Conservation (phyloP, 2,113 vertebrate species). For the Pipra filicauda region DNA sequence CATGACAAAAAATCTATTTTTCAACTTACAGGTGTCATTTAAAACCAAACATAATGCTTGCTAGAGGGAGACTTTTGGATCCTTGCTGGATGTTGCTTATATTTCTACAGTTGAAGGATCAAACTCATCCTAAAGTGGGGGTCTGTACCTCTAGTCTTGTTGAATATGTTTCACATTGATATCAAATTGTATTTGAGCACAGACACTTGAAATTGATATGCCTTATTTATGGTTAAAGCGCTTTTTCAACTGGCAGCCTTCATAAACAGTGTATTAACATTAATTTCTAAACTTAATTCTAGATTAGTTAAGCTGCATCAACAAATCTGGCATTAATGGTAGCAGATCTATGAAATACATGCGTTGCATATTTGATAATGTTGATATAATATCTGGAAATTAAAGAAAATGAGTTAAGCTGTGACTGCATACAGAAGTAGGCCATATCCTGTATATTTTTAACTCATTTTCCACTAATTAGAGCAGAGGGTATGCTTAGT, state of each 20-base stretch:
- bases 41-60: not conserved
- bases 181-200: not conserved
- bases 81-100: not conserved
- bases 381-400: conserved; percentile 41
- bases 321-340: conserved; percentile 9
- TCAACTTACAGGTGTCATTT: not conserved
- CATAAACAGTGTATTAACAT: conserved; percentile 24
- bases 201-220: not conserved
- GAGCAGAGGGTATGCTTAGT: conserved; percentile 28
- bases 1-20: not conserved
- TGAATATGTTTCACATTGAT: not conserved
- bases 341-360: conserved; percentile 19
- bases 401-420: conserved; percentile 34
- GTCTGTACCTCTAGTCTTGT: not conserved
- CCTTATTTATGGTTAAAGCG: not conserved
- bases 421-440: conserved; percentile 2
- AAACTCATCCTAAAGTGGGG: not conserved
- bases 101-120: not conserved
- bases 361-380: conserved; percentile 44
- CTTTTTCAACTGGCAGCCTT: not conserved
- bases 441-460: conserved; percentile 49
- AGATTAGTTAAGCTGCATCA: conserved; percentile 18
- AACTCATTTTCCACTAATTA: conserved; percentile 54
- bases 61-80: not conserved
- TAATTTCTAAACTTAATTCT: conserved; percentile 28